Base-by-base conservation (phyloP, 2,797 vertebrate species). In the Echiichthys vipera region DNA sequence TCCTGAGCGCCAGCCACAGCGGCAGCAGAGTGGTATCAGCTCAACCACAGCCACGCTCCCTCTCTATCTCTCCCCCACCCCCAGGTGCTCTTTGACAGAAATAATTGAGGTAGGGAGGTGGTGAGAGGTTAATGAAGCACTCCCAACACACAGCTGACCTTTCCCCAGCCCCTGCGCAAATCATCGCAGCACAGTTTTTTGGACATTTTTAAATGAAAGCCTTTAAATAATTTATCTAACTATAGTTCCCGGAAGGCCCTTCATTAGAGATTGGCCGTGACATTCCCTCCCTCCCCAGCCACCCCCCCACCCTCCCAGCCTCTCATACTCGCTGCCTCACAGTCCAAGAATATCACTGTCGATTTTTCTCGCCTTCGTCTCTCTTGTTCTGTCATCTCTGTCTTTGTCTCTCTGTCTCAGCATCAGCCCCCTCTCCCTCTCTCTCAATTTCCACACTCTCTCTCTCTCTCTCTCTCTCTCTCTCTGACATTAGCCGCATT, bases 141-240 rank as follows among this genome's bases (percentile, higher is more conserved):
- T 94, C 90, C 91, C 92, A 87, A 92, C 90, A 92, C 92, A 87
- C 74, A 40, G 72, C 80, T 94, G 94, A 95, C 94, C 94, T 95
- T 95, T 94, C 92, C 85, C 87, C 87, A 90, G 90, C 88, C 85
- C 86, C 83, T 83, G 85, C 65, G 84, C 91, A 91, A 91, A 94
- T 91, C 91, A 92, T 92, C 67, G 87, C 87, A 81, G 93, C 90
- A 85, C 84, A 90, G 76, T 91, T 93, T 92, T 93, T 93, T 93
- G 90, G 92, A 92, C 91, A 91, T 93, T 93, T 93, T 93, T 93
- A 94, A 94, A 95, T 95, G 93, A 94, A 94, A 94, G 92, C 88
- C 92, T 94, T 95, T 95, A 95, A 95, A 95, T 95, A 95, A 95
- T 95, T 93, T 92, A 95, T 95, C 94, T 91, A 92, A 93, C 93